Percentiles rank a stretch among this genome's conserved stretches.
Conservation (phyloP, 2,113 vertebrate genomes). For the Monopterus albus region DNA sequence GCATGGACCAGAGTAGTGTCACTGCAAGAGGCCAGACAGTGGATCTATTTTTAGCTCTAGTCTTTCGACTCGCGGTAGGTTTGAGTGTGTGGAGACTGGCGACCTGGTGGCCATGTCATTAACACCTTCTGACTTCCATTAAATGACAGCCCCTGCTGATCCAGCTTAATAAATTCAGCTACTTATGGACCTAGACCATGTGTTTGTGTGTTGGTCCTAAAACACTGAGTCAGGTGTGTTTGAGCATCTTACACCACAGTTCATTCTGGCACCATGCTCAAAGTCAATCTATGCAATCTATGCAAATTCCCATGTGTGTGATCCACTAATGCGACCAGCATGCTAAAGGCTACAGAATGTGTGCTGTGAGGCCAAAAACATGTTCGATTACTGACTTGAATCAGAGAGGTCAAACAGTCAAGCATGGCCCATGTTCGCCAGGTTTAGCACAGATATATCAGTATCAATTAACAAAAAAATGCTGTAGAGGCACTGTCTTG, state of each 20-base stretch:
- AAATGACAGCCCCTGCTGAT: slow-evolving; percentile 31
- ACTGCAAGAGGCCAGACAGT: slow-evolving; percentile 58
- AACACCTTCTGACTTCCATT: slow-evolving; percentile 55
- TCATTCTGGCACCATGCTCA: no score
- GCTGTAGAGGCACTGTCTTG: no score
- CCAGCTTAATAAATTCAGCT: slow-evolving; percentile 4
- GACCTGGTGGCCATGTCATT: slow-evolving; percentile 55
- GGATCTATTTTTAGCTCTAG: slow-evolving; percentile 64
- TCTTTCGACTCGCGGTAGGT: slow-evolving; percentile 26
- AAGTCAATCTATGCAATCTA: no score
- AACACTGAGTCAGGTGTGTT: neutral
- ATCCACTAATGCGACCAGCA: no score
- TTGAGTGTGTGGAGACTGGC: slow-evolving; percentile 36
- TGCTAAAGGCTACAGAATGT: no score
- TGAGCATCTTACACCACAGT: neutral
- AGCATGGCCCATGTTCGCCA: no score
- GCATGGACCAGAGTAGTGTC: slow-evolving; percentile 20
- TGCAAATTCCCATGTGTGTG: no score
- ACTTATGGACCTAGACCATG: neutral
- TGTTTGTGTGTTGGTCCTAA: neutral
- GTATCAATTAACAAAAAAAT: no score
- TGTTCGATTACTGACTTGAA: no score
- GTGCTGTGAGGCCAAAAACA: no score
- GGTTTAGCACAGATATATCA: no score
- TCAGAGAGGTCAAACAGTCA: no score